phyloP scores from a whole-genome alignment of 2,797 vertebrate genomes.

The Falco biarmicus region DNA sequence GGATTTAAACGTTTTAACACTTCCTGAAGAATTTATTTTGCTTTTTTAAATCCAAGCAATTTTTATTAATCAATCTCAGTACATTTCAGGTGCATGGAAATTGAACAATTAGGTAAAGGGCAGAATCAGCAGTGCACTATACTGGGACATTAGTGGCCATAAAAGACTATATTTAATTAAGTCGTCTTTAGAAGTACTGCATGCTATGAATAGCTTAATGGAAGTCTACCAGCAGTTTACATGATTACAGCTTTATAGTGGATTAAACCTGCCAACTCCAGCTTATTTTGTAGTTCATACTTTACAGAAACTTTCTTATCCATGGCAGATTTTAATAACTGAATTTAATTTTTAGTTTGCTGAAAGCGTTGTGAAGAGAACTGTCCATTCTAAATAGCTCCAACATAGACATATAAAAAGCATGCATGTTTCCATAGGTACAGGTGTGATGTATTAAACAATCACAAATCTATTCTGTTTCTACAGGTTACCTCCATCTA shows the following conservation, averaged over 20 bases:
- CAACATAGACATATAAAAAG: not conserved
- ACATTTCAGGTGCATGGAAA: not conserved
- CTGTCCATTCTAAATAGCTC: not conserved
- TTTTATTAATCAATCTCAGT: not conserved
- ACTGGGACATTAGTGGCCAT: not conserved
- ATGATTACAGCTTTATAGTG: not conserved
- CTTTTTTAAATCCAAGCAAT: not conserved
- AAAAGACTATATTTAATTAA: conserved; percentile 8
- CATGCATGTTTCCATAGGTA: not conserved
- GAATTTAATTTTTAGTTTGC: conserved; percentile 32
- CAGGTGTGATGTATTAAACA: not conserved
- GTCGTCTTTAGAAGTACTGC: not conserved
- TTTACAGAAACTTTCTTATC: conserved; percentile 12
- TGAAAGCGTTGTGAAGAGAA: not conserved
- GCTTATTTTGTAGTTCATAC: not conserved
- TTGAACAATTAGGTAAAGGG: not conserved
- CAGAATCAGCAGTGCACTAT: not conserved
- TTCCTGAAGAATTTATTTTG: not conserved
- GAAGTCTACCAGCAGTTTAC: not conserved
- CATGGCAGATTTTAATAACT: not conserved
- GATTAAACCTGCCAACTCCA: conserved; percentile 28
- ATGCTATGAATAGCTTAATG: not conserved
- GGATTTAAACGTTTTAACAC: not conserved
- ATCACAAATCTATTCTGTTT: not conserved
- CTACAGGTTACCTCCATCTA: not conserved